These are phyloP conservation scores for Ceratina japonica DNA, from an alignment of 1,140 invertebrate genomes.

Conservation along the genomic window DNA sequence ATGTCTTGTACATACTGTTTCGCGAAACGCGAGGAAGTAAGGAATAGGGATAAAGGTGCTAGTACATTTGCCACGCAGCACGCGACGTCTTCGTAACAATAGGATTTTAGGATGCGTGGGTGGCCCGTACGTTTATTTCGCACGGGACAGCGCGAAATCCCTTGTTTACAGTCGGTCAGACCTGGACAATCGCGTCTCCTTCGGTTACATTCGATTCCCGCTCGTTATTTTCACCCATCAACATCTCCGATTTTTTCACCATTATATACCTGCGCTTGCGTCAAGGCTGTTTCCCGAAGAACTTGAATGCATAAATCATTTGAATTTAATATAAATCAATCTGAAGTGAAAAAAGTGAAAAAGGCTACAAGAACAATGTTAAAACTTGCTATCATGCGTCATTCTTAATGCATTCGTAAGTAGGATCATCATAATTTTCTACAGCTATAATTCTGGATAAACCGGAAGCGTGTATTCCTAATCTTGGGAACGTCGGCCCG, in stretches of 20 bases:
- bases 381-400: conserved; percentile 45
- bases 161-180: conserved; percentile 60
- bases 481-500: conserved; percentile 34
- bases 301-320: not conserved
- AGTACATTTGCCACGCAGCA: conserved; percentile 59
- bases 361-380: conserved; percentile 50
- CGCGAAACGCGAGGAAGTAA: conserved; percentile 29
- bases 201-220: conserved; percentile 31
- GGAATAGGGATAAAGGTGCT: conserved; percentile 53
- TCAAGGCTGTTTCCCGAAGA: not conserved
- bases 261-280: too few relatives aligned
- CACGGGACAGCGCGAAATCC: conserved; percentile 61
- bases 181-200: conserved; percentile 51
- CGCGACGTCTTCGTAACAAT: conserved; percentile 62
- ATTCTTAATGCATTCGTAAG: conserved; percentile 55
- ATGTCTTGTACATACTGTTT: not conserved
- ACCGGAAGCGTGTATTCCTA: conserved; percentile 56
- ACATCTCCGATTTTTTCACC: not conserved
- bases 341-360: not conserved
- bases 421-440: conserved; percentile 61
- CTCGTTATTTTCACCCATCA: conserved; percentile 30
- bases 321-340: not conserved
- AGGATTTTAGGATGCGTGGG: conserved; percentile 61
- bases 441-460: conserved; percentile 21
- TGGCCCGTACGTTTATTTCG: conserved; percentile 58